These are phyloP conservation scores for Sander vitreus DNA, from an alignment of 2,113 vertebrate genomes.

Conservation along the genomic window DNA sequence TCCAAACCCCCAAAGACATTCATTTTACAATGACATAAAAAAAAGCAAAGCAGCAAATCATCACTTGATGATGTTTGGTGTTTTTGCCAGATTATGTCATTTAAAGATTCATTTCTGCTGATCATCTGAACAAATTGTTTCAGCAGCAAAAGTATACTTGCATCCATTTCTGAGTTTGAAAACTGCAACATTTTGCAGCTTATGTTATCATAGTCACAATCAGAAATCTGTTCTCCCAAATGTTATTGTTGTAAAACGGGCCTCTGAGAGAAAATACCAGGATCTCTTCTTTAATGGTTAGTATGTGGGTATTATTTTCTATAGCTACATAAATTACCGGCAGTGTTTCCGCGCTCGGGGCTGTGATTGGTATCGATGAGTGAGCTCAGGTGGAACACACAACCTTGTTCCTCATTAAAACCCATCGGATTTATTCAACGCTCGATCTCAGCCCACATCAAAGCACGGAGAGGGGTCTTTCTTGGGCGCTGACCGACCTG, in stretches of 20 bases:
- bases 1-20: too few relatives aligned
- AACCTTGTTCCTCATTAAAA: constrained; percentile 59
- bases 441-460: constrained; percentile 36
- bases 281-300: constrained; percentile 12
- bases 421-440: constrained; percentile 34
- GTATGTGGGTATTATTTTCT: constrained; percentile 17
- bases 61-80: too few relatives aligned
- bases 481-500: constrained; percentile 3
- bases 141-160: background rate
- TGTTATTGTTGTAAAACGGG: background rate
- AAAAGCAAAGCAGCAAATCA: background rate
- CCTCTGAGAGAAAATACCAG: background rate
- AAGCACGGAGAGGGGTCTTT: background rate
- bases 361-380: constrained; percentile 59
- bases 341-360: constrained; percentile 11
- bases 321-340: background rate
- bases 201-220: background rate
- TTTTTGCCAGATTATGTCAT: background rate
- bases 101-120: background rate
- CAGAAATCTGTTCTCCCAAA: background rate
- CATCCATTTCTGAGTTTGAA: background rate
- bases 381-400: constrained; percentile 66
- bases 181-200: background rate
- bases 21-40: too few relatives aligned
- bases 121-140: background rate